These are phyloP conservation scores for Cyclophora albipunctata DNA, from an alignment of 2,888 invertebrate genomes.

Conservation along the genomic window DNA sequence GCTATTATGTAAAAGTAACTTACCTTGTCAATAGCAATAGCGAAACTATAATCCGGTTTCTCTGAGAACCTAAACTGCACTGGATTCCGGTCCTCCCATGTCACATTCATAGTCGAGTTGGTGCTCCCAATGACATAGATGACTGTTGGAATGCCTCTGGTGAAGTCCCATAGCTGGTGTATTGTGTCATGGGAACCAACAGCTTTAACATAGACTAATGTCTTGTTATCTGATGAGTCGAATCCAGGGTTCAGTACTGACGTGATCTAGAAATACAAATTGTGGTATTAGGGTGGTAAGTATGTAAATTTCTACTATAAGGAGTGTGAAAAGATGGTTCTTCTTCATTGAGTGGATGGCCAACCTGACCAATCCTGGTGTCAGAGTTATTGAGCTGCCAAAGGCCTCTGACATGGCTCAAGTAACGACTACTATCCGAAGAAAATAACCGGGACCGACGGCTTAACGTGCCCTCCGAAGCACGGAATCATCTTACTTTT, in stretches of 20 bases:
- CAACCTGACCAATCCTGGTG: too few species aligned
- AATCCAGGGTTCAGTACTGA: slow-evolving; percentile 47
- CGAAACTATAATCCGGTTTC: slow-evolving; percentile 73
- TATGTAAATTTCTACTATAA: too few species aligned
- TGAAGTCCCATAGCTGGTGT: slow-evolving; percentile 82
- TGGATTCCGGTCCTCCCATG: slow-evolving; percentile 58
- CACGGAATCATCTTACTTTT: too few species aligned
- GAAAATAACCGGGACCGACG: too few species aligned
- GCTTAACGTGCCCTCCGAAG: too few species aligned
- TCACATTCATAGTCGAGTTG: slow-evolving; percentile 60
- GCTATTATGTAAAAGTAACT: slow-evolving; percentile 2
- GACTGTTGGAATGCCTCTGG: slow-evolving; percentile 72
- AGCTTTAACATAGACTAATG: slow-evolving; percentile 72
- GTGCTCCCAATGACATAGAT: slow-evolving; percentile 68
- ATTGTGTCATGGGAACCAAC: slow-evolving; percentile 74
- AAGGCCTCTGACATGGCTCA: too few species aligned
- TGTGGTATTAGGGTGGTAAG: not conserved
- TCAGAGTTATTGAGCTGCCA: too few species aligned
- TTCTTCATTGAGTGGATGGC: too few species aligned
- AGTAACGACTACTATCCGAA: too few species aligned
- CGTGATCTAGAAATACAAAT: slow-evolving; percentile 39
- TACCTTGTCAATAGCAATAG: slow-evolving; percentile 77
- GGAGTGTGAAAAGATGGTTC: too few species aligned
- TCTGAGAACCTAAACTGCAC: slow-evolving; percentile 55
- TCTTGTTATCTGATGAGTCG: slow-evolving; percentile 39